Percentiles rank a stretch among this genome's conserved stretches.
Conservation (phyloP, 1,140 invertebrate genomes). For the Sycobia sp. region DNA sequence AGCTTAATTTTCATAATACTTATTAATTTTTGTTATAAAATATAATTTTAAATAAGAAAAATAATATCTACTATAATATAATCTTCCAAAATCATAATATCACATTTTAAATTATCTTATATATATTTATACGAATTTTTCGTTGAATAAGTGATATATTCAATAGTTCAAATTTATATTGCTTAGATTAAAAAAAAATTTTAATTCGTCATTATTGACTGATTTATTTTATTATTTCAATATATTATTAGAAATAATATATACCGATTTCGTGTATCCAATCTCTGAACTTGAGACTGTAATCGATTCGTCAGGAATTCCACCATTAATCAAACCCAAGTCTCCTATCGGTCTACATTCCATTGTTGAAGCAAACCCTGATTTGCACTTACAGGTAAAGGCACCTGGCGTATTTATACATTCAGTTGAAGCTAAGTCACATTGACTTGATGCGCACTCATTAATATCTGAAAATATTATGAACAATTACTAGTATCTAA, state of each 20-base stretch:
- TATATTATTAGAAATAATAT: conserved; percentile 31
- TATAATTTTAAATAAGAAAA: no score
- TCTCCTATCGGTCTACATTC: conserved; percentile 89
- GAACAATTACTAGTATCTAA: not conserved
- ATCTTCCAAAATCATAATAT: no score
- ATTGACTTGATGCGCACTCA: conserved; percentile 87
- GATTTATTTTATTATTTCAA: no score
- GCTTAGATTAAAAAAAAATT: no score
- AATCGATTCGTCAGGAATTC: conserved; percentile 87
- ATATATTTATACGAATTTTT: no score
- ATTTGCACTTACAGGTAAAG: conserved; percentile 87
- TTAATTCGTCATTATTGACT: no score
- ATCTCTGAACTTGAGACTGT: conserved; percentile 81
- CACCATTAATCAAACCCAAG: conserved; percentile 85
- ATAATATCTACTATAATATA: no score
- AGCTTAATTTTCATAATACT: no score
- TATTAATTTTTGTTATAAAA: no score
- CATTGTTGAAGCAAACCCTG: conserved; percentile 83
- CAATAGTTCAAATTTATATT: no score
- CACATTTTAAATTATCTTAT: no score
- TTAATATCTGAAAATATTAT: conserved; percentile 75
- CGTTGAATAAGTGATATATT: no score
- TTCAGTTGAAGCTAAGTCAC: conserved; percentile 87
- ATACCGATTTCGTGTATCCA: conserved; percentile 81
- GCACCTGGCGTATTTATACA: conserved; percentile 90